A percentile compares a stretch with the other conserved stretches of the same genome.
phyloP scores from a whole-genome alignment of 2,888 invertebrate genomes.

The Thyatira batis region DNA sequence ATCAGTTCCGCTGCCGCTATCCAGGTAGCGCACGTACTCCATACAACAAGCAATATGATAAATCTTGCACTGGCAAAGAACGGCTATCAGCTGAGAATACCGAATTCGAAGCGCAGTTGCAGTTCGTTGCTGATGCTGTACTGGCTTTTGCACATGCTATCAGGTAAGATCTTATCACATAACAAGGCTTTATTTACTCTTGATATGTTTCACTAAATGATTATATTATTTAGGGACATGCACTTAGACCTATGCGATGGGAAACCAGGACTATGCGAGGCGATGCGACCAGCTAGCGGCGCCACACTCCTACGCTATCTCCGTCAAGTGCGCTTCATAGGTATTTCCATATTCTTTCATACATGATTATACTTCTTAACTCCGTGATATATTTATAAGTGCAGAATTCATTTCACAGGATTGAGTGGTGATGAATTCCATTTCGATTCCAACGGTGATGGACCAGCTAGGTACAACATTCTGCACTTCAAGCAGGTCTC shows the following conservation, averaged over 20 bases:
- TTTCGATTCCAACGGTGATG: conserved; percentile 95
- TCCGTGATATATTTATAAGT: background rate
- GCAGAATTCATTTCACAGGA: conserved; percentile 84
- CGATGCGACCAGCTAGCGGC: conserved; percentile 95
- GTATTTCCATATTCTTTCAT: conserved; percentile 20
- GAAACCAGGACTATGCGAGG: conserved; percentile 89
- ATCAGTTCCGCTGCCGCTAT: conserved; percentile 94
- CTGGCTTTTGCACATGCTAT: conserved; percentile 96
- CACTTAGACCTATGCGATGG: conserved; percentile 90
- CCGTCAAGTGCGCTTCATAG: conserved; percentile 89
- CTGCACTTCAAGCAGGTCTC: conserved; percentile 95
- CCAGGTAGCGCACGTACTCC: conserved; percentile 91
- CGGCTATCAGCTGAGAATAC: conserved; percentile 88
- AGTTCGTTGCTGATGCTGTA: conserved; percentile 97
- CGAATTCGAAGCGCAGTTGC: conserved; percentile 95
- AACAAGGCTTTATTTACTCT: background rate
- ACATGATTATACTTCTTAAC: background rate
- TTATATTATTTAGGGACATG: conserved; percentile 86
- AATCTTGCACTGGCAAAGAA: conserved; percentile 90
- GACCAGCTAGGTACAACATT: conserved; percentile 97
- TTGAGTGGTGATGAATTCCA: conserved; percentile 94
- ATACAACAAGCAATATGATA: conserved; percentile 87
- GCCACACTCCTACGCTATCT: conserved; percentile 91
- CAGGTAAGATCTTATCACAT: conserved; percentile 67
- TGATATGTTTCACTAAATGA: background rate